Percentiles rank a stretch among this genome's conserved stretches.
These are phyloP conservation scores for Accipiter virgatus DNA, from an alignment of 2,113 vertebrate species.

Conservation along the genomic window DNA sequence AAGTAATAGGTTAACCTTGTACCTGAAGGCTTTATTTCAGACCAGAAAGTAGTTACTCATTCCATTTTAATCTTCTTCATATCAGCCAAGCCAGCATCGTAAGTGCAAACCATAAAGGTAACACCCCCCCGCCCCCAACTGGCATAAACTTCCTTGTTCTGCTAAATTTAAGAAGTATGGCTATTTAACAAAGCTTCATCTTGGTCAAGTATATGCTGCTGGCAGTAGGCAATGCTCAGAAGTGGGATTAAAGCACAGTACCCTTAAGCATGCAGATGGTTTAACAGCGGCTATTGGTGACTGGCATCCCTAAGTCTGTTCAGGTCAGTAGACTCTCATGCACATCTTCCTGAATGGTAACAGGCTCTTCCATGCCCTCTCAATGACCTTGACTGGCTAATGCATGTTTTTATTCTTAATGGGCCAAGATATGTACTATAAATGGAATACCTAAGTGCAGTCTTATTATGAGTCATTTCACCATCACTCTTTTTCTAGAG, in stretches of 20 bases:
- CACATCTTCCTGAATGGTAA: not conserved
- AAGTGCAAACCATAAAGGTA: not conserved
- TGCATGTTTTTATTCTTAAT: not conserved
- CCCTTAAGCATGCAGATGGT: not conserved
- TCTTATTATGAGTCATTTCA: not conserved
- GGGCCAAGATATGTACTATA: not conserved
- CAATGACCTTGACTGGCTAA: not conserved
- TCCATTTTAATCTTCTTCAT: not conserved
- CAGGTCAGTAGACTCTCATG: not conserved
- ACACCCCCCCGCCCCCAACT: accelerated
- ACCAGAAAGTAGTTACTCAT: not conserved
- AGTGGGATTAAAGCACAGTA: not conserved
- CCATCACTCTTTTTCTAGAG: not conserved
- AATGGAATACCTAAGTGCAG: not conserved
- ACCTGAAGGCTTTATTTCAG: not conserved
- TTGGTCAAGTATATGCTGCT: not conserved
- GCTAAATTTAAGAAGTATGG: not conserved
- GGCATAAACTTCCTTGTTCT: not conserved
- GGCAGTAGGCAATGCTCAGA: not conserved
- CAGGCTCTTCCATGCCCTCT: not conserved
- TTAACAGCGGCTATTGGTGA: not conserved
- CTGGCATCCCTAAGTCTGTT: accelerated
- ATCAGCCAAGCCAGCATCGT: not conserved
- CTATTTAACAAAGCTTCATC: not conserved
- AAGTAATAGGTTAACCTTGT: not conserved